Conservation (phyloP, 2,888 invertebrate genomes). For the Sinohyriopsis cumingii region DNA sequence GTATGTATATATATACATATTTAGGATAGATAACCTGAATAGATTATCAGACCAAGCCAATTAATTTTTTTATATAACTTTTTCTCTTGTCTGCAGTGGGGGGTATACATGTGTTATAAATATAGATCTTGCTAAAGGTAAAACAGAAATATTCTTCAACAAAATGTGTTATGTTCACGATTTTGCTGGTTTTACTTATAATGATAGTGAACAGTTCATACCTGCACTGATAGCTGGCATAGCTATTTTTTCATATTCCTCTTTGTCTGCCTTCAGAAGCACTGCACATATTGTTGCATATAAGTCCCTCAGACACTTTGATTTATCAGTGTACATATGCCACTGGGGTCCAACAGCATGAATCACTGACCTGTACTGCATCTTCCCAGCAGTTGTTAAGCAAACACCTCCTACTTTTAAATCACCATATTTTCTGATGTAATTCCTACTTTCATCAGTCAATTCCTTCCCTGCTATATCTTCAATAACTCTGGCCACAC, state of each 20-base stretch:
- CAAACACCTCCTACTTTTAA: neutral
- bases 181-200: too few species aligned
- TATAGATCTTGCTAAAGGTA: too few species aligned
- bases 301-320: neutral
- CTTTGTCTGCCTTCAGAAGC: neutral
- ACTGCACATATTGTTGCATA: neutral
- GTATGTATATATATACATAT: too few species aligned
- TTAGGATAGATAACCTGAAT: too few species aligned
- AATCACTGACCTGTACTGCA: neutral
- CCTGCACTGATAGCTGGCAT: constrained; percentile 22
- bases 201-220: neutral
- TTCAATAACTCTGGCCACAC: constrained; percentile 3
- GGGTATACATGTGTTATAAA: too few species aligned
- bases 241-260: neutral
- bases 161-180: too few species aligned
- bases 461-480: neutral
- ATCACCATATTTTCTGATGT: neutral
- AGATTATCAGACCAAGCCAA: too few species aligned
- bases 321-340: constrained; percentile 8
- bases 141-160: too few species aligned
- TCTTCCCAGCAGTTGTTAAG: neutral
- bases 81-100: too few species aligned
- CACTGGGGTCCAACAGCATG: constrained; percentile 21
- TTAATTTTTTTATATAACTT: too few species aligned
- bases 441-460: neutral